These are phyloP conservation scores for Manis pentadactyla DNA, from an alignment of 2,797 vertebrate species.

Conservation along the genomic window DNA sequence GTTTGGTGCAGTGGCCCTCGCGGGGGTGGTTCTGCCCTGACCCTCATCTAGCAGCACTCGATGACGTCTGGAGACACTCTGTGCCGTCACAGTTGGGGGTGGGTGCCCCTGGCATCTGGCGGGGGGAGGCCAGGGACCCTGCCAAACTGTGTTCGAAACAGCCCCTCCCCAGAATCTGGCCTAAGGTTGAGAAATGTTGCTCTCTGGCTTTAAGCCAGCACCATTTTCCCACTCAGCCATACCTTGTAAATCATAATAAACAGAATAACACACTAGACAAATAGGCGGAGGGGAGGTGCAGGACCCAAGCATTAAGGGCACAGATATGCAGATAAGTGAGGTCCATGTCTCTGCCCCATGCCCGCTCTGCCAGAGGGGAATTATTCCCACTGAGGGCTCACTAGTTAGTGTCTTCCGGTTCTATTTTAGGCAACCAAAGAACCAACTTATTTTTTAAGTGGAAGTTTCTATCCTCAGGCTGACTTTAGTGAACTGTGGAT, in stretches of 20 bases:
- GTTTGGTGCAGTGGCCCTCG: neutral
- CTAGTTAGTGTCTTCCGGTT: neutral
- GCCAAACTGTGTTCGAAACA: accelerated
- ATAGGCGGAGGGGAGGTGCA: accelerated
- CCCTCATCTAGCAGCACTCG: accelerated
- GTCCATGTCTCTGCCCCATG: accelerated
- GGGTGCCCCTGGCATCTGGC: neutral
- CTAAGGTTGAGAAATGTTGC: accelerated
- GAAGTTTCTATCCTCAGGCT: neutral
- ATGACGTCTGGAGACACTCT: neutral
- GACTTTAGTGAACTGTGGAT: neutral
- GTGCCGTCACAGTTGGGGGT: neutral
- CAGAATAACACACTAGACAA: neutral
- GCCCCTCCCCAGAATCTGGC: accelerated
- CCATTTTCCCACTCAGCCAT: accelerated
- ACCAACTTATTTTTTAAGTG: neutral
- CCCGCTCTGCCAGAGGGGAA: neutral
- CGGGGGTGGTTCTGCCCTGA: neutral
- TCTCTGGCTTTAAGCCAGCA: accelerated
- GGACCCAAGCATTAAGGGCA: accelerated
- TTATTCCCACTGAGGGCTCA: neutral
- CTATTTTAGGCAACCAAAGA: neutral
- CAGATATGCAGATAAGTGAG: accelerated
- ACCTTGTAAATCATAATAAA: neutral
- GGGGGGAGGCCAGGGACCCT: accelerated